These are phyloP conservation scores for Martes flavigula DNA, from an alignment of 2,797 vertebrate species.

Conservation along the genomic window DNA sequence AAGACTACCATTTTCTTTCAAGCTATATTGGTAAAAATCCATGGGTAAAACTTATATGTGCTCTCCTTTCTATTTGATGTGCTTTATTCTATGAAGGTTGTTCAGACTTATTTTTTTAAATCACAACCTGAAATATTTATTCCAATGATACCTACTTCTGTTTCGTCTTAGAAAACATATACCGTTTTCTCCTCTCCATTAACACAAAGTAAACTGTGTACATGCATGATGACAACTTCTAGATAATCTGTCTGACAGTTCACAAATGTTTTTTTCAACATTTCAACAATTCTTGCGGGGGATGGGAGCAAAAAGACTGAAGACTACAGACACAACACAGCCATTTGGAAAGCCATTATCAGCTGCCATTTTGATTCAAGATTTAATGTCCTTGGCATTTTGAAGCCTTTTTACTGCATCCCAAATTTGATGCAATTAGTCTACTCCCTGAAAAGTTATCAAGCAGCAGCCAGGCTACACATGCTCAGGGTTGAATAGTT, in stretches of 20 bases:
- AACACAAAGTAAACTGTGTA: not conserved
- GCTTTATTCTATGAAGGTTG: not conserved
- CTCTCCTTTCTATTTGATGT: not conserved
- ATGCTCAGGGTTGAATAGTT: constrained; percentile 66
- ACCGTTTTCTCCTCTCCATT: not conserved
- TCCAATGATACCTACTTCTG: not conserved
- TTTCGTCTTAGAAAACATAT: not conserved
- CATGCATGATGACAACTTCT: not conserved
- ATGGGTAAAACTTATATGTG: not conserved
- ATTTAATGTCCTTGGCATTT: constrained; percentile 46
- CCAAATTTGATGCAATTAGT: constrained; percentile 52
- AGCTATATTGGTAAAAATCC: not conserved
- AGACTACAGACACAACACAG: not conserved
- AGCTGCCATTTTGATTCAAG: constrained; percentile 68
- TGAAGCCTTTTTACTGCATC: constrained; percentile 49
- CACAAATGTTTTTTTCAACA: not conserved
- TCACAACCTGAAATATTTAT: not conserved
- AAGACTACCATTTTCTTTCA: not conserved
- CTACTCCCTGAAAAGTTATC: constrained; percentile 70
- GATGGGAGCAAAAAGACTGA: not conserved
- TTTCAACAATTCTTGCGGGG: not conserved
- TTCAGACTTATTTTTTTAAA: not conserved
- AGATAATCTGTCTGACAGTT: not conserved
- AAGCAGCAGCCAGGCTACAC: constrained; percentile 62
- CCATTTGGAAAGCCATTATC: constrained; percentile 32